Base-by-base conservation (phyloP, 2,113 vertebrate genomes). In the Ginglymostoma cirratum region DNA sequence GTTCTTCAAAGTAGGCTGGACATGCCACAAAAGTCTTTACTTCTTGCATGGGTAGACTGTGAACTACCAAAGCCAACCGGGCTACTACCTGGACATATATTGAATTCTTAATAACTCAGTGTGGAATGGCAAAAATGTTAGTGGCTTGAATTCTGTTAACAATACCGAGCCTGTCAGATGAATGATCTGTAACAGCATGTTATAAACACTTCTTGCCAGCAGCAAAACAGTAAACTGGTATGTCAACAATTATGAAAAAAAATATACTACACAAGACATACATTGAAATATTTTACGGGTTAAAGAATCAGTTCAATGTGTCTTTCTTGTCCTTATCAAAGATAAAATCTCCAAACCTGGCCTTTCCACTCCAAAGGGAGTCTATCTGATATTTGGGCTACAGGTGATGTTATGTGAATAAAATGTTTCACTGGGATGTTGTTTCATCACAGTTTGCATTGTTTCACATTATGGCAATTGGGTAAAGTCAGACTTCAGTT, bases 221-320 rank as follows among this genome's bases (percentile, higher is more conserved):
- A 94, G 90, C 65, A 94, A 94, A 67, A 67, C 65, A 38, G 19
- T 69, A 94, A 92, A 67, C 90, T 69, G 87, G 61, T 94, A 42
- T 94, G 65, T 67, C 90, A 94, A 66, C 90, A 94, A 94, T 94
- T 94, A 94, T 90, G 30, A 67, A 34, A 67, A 67, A 94, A 5
- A 38, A 67, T 94, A 34, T 4, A 94, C 38, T n/a, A 69, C 90
- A n/a, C n/a, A 67, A 94, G 66, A 94, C n/a, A 94, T 38, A 17
- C 14, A 92, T 5, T 67, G 65, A 69, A 65, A 17, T 30, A 66
- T 92, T 69, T 45, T 69, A 69, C 3, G 24, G 90, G 61, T 94
- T 42, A 67, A 67, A 65, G 34, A 19, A 65, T 23, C 30, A 67
- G 6, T 55, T 34, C 90, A 38, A 65, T 42, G 38, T 55, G 2